These are phyloP conservation scores for Mastacembelus armatus DNA, from an alignment of 2,797 vertebrate species.

Conservation along the genomic window DNA sequence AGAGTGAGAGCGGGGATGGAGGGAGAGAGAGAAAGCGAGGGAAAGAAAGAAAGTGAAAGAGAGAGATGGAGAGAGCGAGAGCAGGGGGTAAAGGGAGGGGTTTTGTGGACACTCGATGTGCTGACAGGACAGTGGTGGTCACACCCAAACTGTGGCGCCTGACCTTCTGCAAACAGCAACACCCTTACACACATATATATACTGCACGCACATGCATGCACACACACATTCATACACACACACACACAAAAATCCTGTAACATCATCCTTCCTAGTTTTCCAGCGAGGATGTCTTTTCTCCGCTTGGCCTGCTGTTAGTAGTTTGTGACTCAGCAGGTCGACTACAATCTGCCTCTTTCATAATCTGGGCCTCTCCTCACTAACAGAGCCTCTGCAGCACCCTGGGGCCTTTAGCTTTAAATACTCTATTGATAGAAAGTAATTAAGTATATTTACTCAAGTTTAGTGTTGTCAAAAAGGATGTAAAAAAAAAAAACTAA, in stretches of 20 bases:
- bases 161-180: slow-evolving; percentile 78
- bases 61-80: no score
- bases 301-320: slow-evolving; percentile 45
- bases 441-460: neutral
- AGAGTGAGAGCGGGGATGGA: slow-evolving; percentile 13
- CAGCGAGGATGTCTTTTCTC: slow-evolving; percentile 49
- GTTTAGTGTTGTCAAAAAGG: no score
- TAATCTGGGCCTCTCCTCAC: slow-evolving; percentile 36
- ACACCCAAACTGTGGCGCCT: slow-evolving; percentile 82
- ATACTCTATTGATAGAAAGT: neutral
- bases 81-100: slow-evolving; percentile 60
- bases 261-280: slow-evolving; percentile 63
- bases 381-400: no score
- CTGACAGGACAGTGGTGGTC: slow-evolving; percentile 78
- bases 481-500: no score
- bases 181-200: slow-evolving; percentile 58
- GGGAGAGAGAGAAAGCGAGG: neutral
- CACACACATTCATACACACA: slow-evolving; percentile 9
- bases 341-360: slow-evolving; percentile 64
- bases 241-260: slow-evolving; percentile 40
- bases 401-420: neutral
- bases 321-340: slow-evolving; percentile 73
- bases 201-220: no score
- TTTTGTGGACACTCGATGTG: slow-evolving; percentile 75
- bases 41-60: neutral